Evolutionary conservation across 2,113 vertebrate species (phyloP), one percentile per base, ranked within the genome.

Genomic region (Lepidothrix coronata): DNA sequence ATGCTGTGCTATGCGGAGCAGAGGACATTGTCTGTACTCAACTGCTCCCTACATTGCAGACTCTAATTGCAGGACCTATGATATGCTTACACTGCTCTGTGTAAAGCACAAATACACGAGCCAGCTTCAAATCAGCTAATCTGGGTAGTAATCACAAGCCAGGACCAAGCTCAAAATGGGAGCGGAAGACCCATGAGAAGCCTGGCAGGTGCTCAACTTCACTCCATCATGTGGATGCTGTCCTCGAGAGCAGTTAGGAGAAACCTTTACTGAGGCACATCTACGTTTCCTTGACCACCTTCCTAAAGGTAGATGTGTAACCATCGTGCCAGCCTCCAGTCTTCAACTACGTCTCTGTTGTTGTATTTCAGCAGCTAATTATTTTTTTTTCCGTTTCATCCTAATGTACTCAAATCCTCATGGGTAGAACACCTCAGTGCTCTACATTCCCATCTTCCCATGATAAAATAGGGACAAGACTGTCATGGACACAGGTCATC

Each of bases 61-160:
- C 23, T 12, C 48, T 51, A 31, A 19, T 3, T 39, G 30, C 61
- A 85, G 41, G 17, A 51, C 18, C 39, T n/a, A 13, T 14, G 71
- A 57, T 19, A 13, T 2, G 23, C 52, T 49, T 13, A 21, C 11
- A 8, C 46, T 33, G 24, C 46, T 25, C 39, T 44, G 24, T 5
- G 12, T 12, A 63, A 68, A 0, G 2, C 58, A 39, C 11, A 65
- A 55, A 39, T 9, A 77, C 44, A 48, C 0, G 0, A 73, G 54
- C 61, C 28, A 66, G 49, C 70, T n/a, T 37, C 65, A 30, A 18
- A 39, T 52, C 51, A 52, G 44, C 41, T 48, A 8, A 17, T 31
- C 5, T 44, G 46, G 30, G 41, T 10, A 78, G 41, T 6, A 39
- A 61, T 5, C 46, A 61, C 17, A 11, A 81, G 21, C 24, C 44